Conservation (phyloP, 1,140 invertebrate species). For the Oncopeltus fasciatus region DNA sequence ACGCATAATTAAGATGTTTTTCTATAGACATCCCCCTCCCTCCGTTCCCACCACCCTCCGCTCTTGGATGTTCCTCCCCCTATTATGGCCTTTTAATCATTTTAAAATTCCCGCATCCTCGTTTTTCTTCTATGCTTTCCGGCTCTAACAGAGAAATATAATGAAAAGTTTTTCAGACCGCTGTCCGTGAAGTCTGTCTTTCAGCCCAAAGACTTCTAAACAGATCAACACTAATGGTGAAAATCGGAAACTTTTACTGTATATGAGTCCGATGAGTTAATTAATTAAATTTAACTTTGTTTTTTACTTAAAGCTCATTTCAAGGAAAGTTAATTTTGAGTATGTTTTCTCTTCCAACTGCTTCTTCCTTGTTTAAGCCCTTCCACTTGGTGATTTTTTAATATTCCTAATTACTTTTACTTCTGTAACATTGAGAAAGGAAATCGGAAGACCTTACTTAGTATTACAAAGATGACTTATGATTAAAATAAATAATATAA, state of each 20-base stretch:
- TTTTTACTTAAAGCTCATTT: too few relatives aligned
- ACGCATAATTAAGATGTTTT: slow-evolving; percentile 9
- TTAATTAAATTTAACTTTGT: background rate
- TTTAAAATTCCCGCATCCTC: slow-evolving; percentile 7
- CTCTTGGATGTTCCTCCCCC: slow-evolving; percentile 3
- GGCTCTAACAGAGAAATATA: slow-evolving; percentile 2
- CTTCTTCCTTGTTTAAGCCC: too few relatives aligned
- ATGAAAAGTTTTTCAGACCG: slow-evolving; percentile 4
- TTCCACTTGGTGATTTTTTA: too few relatives aligned
- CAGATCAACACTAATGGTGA: background rate
- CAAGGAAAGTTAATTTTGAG: too few relatives aligned
- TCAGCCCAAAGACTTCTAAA: background rate
- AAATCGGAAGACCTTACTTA: too few relatives aligned
- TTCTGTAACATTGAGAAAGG: too few relatives aligned
- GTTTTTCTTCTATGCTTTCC: slow-evolving; percentile 3
- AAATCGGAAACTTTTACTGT: background rate
- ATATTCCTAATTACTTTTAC: too few relatives aligned
- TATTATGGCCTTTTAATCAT: slow-evolving; percentile 9
- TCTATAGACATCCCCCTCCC: slow-evolving; percentile 8
- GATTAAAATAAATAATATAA: too few relatives aligned
- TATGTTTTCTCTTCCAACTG: too few relatives aligned
- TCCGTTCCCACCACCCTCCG: too few relatives aligned
- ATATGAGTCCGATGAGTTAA: background rate
- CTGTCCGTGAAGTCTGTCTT: background rate
- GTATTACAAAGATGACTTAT: too few relatives aligned